These are phyloP conservation scores for Amphipyra tragopoginis DNA, from an alignment of 2,888 invertebrate genomes.

Conservation along the genomic window DNA sequence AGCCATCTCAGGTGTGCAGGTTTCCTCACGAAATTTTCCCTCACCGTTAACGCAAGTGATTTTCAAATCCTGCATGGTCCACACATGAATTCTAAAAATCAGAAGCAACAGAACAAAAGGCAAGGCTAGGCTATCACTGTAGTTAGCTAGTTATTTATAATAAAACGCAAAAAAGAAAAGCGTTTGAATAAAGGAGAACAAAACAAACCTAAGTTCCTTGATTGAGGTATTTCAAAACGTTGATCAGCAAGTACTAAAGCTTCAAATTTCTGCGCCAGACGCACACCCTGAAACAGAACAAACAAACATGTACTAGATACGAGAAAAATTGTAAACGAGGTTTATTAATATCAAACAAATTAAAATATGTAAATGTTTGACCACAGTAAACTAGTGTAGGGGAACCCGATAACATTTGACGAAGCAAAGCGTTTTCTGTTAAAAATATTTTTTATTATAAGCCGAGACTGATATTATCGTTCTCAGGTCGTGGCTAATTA, in stretches of 20 bases:
- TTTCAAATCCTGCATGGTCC: too few species aligned
- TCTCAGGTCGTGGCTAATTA: too few species aligned
- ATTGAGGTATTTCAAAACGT: constrained; percentile 97
- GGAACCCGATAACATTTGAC: background rate
- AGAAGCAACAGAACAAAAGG: too few species aligned
- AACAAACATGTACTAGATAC: background rate
- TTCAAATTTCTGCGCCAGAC: constrained; percentile 97
- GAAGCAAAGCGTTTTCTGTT: background rate
- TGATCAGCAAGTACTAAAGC: constrained; percentile 94
- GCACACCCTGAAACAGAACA: constrained; percentile 92
- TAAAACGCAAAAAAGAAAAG: too few species aligned
- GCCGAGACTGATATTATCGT: too few species aligned
- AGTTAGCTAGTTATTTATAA: too few species aligned
- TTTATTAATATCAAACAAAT: constrained; percentile 21
- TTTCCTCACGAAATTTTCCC: too few species aligned
- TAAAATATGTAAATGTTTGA: constrained; percentile 6
- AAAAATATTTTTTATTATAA: too few species aligned
- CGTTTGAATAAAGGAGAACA: background rate
- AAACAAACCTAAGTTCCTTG: constrained; percentile 92
- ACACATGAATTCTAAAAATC: too few species aligned
- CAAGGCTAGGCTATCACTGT: too few species aligned
- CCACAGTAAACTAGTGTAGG: background rate
- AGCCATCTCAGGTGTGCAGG: too few species aligned
- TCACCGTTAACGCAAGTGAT: too few species aligned
- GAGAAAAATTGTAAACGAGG: background rate